A percentile compares a stretch with the other conserved stretches of the same genome.
Conservation (phyloP, 2,888 invertebrate genomes). For the Theodoxus fluviatilis region DNA sequence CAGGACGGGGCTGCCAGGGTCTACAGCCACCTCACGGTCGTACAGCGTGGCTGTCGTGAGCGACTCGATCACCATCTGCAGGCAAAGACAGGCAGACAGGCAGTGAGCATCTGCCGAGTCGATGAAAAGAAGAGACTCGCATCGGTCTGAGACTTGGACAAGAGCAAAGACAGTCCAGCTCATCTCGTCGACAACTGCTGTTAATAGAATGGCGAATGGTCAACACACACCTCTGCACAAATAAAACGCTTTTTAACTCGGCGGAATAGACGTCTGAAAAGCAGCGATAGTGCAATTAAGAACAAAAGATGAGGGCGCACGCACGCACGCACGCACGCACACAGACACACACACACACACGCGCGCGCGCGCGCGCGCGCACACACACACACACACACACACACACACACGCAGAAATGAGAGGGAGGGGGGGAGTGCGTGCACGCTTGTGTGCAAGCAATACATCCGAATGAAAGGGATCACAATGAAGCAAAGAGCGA, state of each 20-base stretch:
- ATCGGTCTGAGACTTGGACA: too few relatives aligned
- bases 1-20: slow-evolving; percentile 82
- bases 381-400: slow-evolving; percentile 4
- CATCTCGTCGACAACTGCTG: too few relatives aligned
- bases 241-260: too few relatives aligned
- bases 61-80: slow-evolving; percentile 70
- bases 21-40: slow-evolving; percentile 86
- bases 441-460: background rate
- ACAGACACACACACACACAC: background rate
- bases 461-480: too few relatives aligned
- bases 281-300: too few relatives aligned
- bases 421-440: background rate
- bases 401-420: slow-evolving; percentile 6
- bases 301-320: too few relatives aligned
- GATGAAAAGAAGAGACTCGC: background rate
- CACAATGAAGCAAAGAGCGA: too few relatives aligned
- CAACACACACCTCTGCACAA: too few relatives aligned
- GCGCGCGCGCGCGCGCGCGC: background rate
- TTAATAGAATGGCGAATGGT: too few relatives aligned
- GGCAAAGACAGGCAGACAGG: background rate
- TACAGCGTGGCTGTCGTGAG: slow-evolving; percentile 66
- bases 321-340: slow-evolving; percentile 1
- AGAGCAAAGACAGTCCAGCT: too few relatives aligned
- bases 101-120: background rate
- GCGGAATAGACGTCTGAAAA: too few relatives aligned